A percentile compares a stretch with the other conserved stretches of the same genome.
These are phyloP conservation scores for Vannuccia rotundouncinata DNA, from an alignment of 2,888 invertebrate genomes.

Conservation along the genomic window DNA sequence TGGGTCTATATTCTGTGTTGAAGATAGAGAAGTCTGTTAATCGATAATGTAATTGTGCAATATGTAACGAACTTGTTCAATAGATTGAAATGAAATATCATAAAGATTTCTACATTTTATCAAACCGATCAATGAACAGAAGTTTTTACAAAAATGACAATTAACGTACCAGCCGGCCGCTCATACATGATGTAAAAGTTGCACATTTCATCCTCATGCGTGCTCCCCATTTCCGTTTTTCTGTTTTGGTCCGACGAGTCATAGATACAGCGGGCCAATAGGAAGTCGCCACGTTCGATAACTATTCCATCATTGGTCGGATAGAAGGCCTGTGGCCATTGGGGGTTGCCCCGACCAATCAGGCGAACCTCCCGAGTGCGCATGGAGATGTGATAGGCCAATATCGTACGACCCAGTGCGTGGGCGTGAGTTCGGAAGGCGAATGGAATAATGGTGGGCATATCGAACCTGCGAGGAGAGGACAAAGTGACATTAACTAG, in stretches of 20 bases:
- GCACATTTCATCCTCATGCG: constrained; percentile 56
- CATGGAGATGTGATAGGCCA: constrained; percentile 48
- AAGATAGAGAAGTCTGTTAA: too few species aligned
- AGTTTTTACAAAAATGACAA: too few species aligned
- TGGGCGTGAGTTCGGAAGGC: constrained; percentile 62
- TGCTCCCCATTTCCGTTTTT: constrained; percentile 51
- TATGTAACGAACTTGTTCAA: too few species aligned
- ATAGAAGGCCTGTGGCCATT: constrained; percentile 64
- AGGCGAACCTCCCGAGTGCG: constrained; percentile 12
- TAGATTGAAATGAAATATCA: too few species aligned
- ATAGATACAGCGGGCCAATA: constrained; percentile 56
- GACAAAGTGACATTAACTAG: too few species aligned
- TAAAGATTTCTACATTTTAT: too few species aligned
- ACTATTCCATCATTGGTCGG: constrained; percentile 45
- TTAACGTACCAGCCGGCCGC: neutral
- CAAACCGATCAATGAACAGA: too few species aligned
- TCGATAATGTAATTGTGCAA: too few species aligned
- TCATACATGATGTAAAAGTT: constrained; percentile 57
- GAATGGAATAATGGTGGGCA: constrained; percentile 47
- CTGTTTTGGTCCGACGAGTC: constrained; percentile 57
- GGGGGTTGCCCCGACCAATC: constrained; percentile 61
- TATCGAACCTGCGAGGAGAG: neutral
- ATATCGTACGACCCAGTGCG: constrained; percentile 62
- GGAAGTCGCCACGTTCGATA: constrained; percentile 58
- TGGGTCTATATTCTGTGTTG: too few species aligned